These are phyloP conservation scores for Blastomussa wellsi DNA, from an alignment of 92 coral and sea anemone species.

Conservation along the genomic window DNA sequence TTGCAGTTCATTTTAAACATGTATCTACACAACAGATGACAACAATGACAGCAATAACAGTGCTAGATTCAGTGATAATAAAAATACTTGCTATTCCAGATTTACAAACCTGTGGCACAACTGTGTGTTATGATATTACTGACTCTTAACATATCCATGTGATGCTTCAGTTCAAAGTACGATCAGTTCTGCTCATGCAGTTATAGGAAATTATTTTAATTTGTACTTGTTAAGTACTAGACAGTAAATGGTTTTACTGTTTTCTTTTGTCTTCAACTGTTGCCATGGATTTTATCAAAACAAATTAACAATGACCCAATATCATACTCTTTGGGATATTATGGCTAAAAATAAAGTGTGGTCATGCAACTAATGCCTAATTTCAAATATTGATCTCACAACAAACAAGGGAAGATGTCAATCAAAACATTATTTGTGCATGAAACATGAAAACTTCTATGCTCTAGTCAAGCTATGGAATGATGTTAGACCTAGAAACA, in stretches of 20 bases:
- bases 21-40: not conserved
- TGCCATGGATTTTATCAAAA: slow-evolving; percentile 30
- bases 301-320: not conserved
- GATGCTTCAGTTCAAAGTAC: not conserved
- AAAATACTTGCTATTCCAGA: not conserved
- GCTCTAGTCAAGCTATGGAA: not conserved
- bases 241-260: not conserved
- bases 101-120: not conserved
- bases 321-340: not conserved
- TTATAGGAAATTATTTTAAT: too few relatives aligned
- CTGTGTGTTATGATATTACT: not conserved
- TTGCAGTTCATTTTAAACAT: too few relatives aligned
- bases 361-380: not conserved
- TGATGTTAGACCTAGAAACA: not conserved
- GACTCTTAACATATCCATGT: not conserved
- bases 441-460: not conserved
- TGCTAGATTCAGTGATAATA: too few relatives aligned
- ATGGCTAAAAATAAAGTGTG: not conserved
- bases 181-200: not conserved
- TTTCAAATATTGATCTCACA: not conserved
- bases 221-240: not conserved
- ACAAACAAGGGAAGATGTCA: not conserved
- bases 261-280: not conserved
- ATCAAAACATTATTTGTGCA: not conserved
- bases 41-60: not conserved